Percentiles rank a stretch among this genome's conserved stretches.
phyloP scores from a whole-genome alignment of 2,113 vertebrate species.

The Psammodynastes pulverulentus region DNA sequence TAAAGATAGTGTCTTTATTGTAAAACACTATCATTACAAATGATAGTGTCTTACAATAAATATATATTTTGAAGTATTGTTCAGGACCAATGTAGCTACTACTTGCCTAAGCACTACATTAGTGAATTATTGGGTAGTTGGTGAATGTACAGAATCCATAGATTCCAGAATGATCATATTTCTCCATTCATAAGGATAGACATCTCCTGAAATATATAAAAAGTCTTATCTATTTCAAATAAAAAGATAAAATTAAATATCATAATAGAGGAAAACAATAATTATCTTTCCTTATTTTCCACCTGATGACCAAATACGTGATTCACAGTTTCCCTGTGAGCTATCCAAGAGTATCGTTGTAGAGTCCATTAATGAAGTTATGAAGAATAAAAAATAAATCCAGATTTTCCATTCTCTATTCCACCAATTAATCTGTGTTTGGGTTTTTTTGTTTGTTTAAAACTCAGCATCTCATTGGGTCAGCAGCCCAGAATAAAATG shows the following conservation, averaged over 20 bases:
- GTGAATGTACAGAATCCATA: not conserved
- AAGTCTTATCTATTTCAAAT: not conserved
- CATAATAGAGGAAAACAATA: not conserved
- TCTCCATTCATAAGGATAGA: not conserved
- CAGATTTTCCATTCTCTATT: not conserved
- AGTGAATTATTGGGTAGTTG: not conserved
- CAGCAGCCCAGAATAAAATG: not conserved
- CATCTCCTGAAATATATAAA: not conserved
- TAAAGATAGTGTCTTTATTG: too few relatives aligned
- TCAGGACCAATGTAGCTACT: not conserved
- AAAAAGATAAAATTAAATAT: not conserved
- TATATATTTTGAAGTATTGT: not conserved
- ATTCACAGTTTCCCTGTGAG: not conserved
- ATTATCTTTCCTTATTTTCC: not conserved
- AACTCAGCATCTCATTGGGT: not conserved
- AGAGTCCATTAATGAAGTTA: not conserved
- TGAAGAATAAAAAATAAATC: not conserved
- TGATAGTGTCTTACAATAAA: not conserved
- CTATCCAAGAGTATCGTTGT: not conserved
- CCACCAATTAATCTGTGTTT: not conserved
- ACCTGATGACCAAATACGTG: not conserved
- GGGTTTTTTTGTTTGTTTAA: not conserved
- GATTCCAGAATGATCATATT: not conserved
- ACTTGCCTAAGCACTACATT: not conserved
- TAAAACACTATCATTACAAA: not conserved